Conservation (phyloP, 2,797 vertebrate genomes). For the Catamblyrhynchus diadema region DNA sequence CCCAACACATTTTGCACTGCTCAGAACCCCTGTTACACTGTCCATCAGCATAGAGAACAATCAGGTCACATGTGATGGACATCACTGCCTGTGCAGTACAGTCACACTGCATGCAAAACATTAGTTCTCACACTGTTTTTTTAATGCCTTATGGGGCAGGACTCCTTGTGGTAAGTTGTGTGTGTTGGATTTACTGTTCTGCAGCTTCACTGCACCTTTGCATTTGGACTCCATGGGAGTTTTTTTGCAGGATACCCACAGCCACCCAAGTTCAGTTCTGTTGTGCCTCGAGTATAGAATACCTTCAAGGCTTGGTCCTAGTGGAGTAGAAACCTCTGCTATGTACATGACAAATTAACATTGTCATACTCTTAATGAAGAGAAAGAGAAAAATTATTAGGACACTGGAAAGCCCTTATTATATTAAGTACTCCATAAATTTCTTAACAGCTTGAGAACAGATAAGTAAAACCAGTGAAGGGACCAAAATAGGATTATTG, state of each 20-base stretch:
- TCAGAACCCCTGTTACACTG: background rate
- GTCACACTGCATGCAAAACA: background rate
- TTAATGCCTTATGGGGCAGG: background rate
- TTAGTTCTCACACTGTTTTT: background rate
- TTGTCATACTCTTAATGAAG: background rate
- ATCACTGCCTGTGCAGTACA: background rate
- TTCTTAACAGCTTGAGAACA: background rate
- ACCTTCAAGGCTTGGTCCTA: background rate
- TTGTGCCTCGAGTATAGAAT: background rate
- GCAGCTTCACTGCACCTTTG: background rate
- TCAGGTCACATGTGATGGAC: background rate
- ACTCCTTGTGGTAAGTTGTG: background rate
- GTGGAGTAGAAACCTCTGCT: background rate
- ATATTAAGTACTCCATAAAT: background rate
- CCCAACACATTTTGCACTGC: background rate
- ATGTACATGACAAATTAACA: background rate
- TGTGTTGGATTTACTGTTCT: background rate
- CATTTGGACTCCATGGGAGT: fast-evolving
- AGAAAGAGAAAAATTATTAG: background rate
- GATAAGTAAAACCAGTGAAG: background rate
- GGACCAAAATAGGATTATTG: background rate
- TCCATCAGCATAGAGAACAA: fast-evolving
- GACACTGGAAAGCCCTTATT: background rate
- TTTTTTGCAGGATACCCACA: background rate
- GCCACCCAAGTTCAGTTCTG: background rate